These are phyloP conservation scores for Parazoanthus swiftii DNA, from an alignment of 92 coral and sea anemone genomes.

Conservation along the genomic window DNA sequence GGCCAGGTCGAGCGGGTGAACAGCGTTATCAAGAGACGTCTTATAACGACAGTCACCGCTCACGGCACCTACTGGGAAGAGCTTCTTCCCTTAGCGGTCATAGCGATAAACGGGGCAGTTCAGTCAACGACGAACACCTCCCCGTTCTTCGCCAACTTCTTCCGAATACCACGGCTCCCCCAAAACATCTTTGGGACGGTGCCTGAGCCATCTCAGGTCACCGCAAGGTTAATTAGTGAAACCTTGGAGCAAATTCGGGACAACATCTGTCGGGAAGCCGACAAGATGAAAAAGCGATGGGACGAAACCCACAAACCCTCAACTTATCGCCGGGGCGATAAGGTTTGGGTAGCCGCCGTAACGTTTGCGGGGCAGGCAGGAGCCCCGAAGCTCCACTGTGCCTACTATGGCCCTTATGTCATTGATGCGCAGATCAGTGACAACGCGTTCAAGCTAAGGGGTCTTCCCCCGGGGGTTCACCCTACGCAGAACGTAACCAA, in stretches of 20 bases:
- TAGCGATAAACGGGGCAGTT: too few species aligned
- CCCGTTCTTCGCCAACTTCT: too few species aligned
- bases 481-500: conserved; percentile 6
- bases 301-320: conserved; percentile 2
- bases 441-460: conserved; percentile 7
- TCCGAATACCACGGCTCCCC: too few species aligned
- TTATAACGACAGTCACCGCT: too few species aligned
- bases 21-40: too few species aligned
- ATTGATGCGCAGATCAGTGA: conserved; percentile 5
- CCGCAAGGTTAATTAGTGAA: not conserved
- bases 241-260: not conserved
- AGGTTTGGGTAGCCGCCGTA: conserved; percentile 8
- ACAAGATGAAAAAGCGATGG: not conserved
- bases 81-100: too few species aligned
- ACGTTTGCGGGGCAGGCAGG: conserved; percentile 9
- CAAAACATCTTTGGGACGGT: not conserved
- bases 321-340: not conserved
- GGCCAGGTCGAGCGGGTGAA: too few species aligned
- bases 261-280: not conserved
- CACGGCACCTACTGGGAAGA: too few species aligned
- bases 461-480: conserved; percentile 5
- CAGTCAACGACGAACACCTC: too few species aligned
- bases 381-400: conserved; percentile 8
- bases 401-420: conserved; percentile 6
- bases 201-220: not conserved